These are phyloP conservation scores for Neolamprologus brichardi DNA, from an alignment of 2,113 vertebrate genomes.

Conservation along the genomic window DNA sequence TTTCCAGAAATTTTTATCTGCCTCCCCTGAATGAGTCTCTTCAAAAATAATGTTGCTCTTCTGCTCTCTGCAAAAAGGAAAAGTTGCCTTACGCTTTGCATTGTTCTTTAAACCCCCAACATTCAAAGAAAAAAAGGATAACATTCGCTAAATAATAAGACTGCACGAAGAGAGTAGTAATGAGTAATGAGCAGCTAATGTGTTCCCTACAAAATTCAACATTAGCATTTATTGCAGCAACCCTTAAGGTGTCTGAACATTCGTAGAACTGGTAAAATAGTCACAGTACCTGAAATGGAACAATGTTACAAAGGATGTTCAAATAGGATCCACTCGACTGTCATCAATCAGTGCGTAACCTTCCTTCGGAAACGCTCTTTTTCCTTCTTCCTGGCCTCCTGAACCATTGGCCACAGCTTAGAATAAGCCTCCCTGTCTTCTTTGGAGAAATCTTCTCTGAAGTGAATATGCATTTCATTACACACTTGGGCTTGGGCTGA, in stretches of 20 bases:
- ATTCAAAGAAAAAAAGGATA: not conserved
- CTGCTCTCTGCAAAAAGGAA: not conserved
- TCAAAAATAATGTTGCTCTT: not conserved
- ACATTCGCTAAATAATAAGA: not conserved
- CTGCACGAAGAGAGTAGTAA: not conserved
- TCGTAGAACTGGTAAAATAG: not conserved
- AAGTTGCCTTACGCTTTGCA: not conserved
- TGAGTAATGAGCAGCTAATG: not conserved
- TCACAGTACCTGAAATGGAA: not conserved
- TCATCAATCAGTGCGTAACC: not conserved
- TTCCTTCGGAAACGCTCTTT: not conserved
- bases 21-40: not conserved
- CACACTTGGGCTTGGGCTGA: not conserved
- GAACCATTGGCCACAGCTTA: not conserved
- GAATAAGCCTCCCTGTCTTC: not conserved
- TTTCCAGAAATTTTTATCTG: not conserved
- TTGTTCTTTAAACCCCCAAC: not conserved
- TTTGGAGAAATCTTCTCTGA: not conserved
- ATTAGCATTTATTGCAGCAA: not conserved
- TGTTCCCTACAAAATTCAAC: not conserved
- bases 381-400: not conserved
- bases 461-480: not conserved
- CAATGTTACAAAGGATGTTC: not conserved
- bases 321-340: rapidly evolving
- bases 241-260: not conserved